phyloP scores from a whole-genome alignment of 2,113 vertebrate genomes.

The Phyllostomus discolor region DNA sequence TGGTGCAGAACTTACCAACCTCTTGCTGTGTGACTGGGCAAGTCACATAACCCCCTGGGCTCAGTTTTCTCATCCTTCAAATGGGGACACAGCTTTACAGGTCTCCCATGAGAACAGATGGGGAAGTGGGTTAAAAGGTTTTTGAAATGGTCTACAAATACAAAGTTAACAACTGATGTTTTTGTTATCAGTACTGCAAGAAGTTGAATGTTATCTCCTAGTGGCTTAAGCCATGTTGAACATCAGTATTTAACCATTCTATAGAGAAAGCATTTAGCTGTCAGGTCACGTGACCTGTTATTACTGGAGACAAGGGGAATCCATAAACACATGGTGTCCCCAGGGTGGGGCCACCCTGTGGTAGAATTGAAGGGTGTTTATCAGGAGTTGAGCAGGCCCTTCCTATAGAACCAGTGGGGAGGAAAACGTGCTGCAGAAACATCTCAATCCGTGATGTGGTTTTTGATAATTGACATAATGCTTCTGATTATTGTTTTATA shows the following conservation, averaged over 20 bases:
- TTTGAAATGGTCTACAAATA: neutral
- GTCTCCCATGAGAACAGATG: neutral
- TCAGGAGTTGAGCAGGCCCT: neutral
- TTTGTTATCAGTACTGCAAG: neutral
- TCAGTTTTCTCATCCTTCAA: neutral
- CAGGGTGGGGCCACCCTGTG: neutral
- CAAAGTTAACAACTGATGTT: neutral
- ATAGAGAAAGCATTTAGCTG: neutral
- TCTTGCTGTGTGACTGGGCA: neutral
- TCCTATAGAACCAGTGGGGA: neutral
- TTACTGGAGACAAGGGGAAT: neutral
- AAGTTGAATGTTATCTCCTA: neutral
- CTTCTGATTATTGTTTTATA: conserved; percentile 82
- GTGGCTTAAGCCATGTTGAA: neutral
- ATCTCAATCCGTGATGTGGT: conserved; percentile 59
- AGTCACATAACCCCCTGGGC: neutral
- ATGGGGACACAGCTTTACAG: neutral
- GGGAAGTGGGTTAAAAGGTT: neutral
- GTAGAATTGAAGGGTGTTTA: neutral
- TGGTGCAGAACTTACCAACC: neutral
- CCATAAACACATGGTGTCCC: neutral
- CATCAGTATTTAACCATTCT: neutral
- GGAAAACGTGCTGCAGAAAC: neutral
- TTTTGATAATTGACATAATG: conserved; percentile 77
- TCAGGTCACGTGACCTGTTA: neutral